Evolutionary conservation across 2,113 vertebrate species (phyloP).

Genomic region (Hyaena hyaena): DNA sequence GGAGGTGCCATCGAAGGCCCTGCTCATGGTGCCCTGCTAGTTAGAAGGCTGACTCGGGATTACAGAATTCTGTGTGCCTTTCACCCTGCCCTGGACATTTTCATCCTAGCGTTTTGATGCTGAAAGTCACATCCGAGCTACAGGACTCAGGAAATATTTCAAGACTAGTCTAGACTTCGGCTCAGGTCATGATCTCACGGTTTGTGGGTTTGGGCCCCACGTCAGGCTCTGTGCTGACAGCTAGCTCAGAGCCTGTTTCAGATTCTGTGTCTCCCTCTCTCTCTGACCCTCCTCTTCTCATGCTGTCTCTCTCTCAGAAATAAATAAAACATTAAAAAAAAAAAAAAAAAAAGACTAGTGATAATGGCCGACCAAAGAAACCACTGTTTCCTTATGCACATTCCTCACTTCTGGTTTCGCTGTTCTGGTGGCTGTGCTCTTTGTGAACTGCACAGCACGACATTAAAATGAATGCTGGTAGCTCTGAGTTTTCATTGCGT

Average conservation of each 20-base stretch:
- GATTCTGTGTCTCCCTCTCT: too few relatives aligned
- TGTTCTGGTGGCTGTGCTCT: neutral
- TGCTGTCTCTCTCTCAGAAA: too few relatives aligned
- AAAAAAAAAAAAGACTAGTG: neutral
- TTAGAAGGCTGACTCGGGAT: neutral
- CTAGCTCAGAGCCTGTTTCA: too few relatives aligned
- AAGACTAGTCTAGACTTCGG: too few relatives aligned
- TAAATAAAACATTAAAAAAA: too few relatives aligned
- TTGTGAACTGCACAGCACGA: fast-evolving
- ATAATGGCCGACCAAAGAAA: neutral
- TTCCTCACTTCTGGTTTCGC: neutral
- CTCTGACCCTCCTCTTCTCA: too few relatives aligned
- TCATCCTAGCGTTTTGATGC: neutral
- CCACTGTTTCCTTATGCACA: fast-evolving
- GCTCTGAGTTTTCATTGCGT: neutral
- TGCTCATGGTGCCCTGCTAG: fast-evolving
- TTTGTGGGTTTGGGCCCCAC: too few relatives aligned
- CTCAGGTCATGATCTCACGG: too few relatives aligned
- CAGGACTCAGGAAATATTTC: neutral
- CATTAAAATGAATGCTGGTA: too few relatives aligned
- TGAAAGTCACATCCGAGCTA: neutral
- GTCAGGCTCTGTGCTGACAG: too few relatives aligned
- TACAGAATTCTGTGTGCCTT: neutral
- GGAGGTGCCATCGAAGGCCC: neutral
- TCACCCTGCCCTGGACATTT: neutral